phyloP scores from a whole-genome alignment of 2,113 vertebrate genomes.

The Chinchilla lanigera region DNA sequence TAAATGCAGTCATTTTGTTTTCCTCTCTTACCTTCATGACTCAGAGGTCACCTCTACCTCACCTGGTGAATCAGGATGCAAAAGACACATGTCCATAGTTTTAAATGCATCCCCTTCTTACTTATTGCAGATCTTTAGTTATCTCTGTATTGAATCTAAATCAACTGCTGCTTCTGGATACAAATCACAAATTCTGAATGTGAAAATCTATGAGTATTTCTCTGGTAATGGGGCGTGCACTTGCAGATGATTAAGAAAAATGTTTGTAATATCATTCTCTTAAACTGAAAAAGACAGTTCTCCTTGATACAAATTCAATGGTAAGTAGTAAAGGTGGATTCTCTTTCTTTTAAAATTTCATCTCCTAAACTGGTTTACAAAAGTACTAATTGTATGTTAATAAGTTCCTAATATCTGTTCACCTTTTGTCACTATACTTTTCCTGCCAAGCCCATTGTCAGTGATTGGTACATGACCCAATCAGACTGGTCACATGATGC shows the following conservation, averaged over 20 bases:
- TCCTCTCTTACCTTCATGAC: neutral
- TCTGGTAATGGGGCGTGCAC: neutral
- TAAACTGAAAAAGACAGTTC: neutral
- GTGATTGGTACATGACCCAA: neutral
- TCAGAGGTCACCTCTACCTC: neutral
- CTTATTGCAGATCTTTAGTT: neutral
- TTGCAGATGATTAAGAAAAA: neutral
- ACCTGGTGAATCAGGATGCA: neutral
- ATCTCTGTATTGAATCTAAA: neutral
- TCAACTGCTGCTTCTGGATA: neutral
- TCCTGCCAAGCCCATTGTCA: neutral
- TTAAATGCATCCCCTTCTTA: neutral
- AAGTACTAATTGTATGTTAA: neutral
- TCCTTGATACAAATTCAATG: neutral
- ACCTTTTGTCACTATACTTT: neutral
- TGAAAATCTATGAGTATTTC: neutral
- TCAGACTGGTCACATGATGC: neutral
- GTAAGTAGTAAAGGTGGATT: neutral
- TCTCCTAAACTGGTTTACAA: neutral
- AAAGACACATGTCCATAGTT: neutral
- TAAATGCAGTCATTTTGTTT: neutral
- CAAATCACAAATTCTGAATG: neutral
- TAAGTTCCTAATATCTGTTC: neutral
- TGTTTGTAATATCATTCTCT: no score
- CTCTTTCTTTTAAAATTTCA: neutral